Base-by-base conservation (phyloP, 2,797 vertebrate genomes). In the Lepilemur septentrionalis region DNA sequence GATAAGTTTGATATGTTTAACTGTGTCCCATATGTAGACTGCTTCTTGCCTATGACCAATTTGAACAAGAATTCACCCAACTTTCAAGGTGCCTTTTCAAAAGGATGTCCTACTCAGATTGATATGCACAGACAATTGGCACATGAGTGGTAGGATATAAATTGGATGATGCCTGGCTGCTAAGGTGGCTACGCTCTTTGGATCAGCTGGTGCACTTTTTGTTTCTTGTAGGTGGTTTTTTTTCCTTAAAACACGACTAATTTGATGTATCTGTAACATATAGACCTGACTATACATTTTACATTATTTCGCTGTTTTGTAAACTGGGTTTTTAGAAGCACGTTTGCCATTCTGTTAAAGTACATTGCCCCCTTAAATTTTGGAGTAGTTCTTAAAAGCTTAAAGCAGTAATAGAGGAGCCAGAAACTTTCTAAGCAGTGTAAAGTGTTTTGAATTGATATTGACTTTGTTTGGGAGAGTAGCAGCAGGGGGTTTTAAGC, bases 281-380 rank as follows among this genome's bases (percentile, higher is more conserved):
- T 5, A 96, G 72, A 90, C 96, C 97, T 97, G 97, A 97, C 97
- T 88, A 81, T 97, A 97, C 92, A 96, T 97, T 97, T 96, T 97
- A 97, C 95, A 97, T 96, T 7, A 95, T 96, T 97, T 98, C 90
- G 94, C 91, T 95, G 87, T 98, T 98, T 96, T 96, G 3, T 97
- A 98, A 97, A 96, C 73, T 91, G 94, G 85, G 96, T 98, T 98
- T 98, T 97, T 98, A 97, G 94, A 95, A 98, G 93, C 97, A 93
- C 97, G 93, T 98, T 97, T 98, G 97, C 96, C 95, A 89, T 98
- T 97, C 95, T 98, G 75, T 98, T 98, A 89, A 96, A 97, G 94
- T 92, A 78, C 95, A 97, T 92, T 41, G 65, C 96, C 96, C 96
- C 96, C 94, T 97, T 98, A 91, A 92, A 96, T 97, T 97, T 97